These are phyloP conservation scores for Sphaerodactylus townsendi DNA, from an alignment of 2,113 vertebrate species.

Conservation along the genomic window DNA sequence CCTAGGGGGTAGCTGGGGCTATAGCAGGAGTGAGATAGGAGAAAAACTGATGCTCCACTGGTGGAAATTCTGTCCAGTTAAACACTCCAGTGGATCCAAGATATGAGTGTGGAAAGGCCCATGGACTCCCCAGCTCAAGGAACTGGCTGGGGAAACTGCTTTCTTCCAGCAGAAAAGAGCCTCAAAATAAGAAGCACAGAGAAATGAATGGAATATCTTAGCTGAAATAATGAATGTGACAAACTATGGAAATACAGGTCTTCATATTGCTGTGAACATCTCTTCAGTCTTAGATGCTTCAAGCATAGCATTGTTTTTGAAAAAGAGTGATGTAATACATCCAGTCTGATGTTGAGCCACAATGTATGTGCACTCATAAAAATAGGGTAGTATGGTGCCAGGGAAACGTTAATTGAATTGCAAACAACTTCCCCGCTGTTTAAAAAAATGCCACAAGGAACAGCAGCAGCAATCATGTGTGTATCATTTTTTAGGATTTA, in stretches of 20 bases:
- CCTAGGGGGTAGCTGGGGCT: no score
- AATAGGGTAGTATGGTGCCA: background rate
- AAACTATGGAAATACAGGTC: background rate
- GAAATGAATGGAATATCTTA: background rate
- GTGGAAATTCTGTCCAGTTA: no score
- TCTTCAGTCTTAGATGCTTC: no score
- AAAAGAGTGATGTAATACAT: background rate
- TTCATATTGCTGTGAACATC: no score
- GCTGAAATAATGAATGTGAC: background rate
- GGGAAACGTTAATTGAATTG: background rate
- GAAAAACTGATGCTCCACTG: no score
- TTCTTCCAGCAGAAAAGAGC: no score
- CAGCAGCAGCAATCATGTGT: background rate
- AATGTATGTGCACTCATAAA: background rate
- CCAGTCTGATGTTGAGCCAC: background rate
- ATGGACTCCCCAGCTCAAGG: background rate
- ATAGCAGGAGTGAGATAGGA: no score
- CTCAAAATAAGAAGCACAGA: background rate
- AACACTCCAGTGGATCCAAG: no score
- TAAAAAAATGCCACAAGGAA: background rate
- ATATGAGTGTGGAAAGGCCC: no score
- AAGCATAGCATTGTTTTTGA: no score
- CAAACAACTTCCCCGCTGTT: background rate
- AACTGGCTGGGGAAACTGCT: background rate
- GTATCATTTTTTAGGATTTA: fast-evolving